Evolutionary conservation across 2,113 vertebrate genomes (phyloP).

Genomic region (Muscicapa adusta): DNA sequence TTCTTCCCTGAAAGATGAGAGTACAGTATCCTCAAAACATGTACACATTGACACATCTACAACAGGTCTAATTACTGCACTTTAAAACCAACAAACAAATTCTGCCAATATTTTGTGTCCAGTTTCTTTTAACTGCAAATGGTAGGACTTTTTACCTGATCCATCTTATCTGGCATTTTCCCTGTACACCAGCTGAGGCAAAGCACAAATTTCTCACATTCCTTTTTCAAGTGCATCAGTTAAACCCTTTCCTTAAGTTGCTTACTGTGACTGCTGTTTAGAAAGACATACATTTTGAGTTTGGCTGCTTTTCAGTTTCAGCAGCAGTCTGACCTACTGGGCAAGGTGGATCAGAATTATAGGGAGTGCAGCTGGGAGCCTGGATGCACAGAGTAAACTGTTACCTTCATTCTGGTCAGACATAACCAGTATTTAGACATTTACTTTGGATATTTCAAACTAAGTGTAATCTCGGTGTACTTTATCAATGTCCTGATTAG

Average conservation of each 20-base stretch:
- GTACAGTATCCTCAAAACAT: neutral
- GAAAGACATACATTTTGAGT: neutral
- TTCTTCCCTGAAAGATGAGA: neutral
- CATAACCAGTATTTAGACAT: neutral
- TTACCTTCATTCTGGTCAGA: neutral
- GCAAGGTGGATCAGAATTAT: neutral
- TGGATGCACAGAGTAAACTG: neutral
- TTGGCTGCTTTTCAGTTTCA: neutral
- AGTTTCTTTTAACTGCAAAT: neutral
- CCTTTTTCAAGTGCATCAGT: neutral
- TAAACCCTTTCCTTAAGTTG: neutral
- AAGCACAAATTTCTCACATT: neutral
- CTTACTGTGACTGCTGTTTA: neutral
- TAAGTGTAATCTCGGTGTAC: neutral
- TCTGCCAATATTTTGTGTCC: neutral
- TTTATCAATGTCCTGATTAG: neutral
- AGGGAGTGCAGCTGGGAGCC: neutral
- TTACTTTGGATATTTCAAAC: neutral
- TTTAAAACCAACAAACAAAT: neutral
- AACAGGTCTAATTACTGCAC: neutral
- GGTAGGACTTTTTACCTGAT: neutral
- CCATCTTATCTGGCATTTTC: neutral
- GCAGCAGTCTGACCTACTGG: neutral
- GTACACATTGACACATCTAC: neutral
- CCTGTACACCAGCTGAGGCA: neutral